A percentile compares a stretch with the other conserved stretches of the same genome.
Conservation (phyloP, 2,888 invertebrate species). For the Catonia carolina region DNA sequence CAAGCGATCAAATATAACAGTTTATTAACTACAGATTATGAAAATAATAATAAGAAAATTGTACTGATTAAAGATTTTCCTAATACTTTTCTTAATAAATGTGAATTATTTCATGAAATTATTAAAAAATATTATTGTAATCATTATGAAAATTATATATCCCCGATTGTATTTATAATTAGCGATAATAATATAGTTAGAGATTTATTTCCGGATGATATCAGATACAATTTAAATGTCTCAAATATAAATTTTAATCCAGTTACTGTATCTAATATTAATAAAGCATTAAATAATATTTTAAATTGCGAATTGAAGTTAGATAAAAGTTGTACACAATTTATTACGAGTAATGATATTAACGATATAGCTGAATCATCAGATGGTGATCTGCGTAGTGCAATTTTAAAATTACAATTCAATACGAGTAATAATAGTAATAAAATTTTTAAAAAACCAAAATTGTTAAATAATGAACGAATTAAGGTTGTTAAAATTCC, state of each 20-base stretch:
- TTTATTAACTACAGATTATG: slow-evolving; percentile 9
- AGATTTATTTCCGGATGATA: slow-evolving; percentile 1
- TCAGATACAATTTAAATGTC: background rate
- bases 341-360: slow-evolving; percentile 18
- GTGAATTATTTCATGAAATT: slow-evolving; percentile 27
- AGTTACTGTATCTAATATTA: background rate
- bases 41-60: slow-evolving; percentile 14
- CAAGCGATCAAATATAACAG: slow-evolving; percentile 64
- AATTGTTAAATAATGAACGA: background rate
- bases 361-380: slow-evolving; percentile 23
- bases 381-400: slow-evolving; percentile 25
- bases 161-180: background rate
- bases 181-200: background rate
- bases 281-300: background rate
- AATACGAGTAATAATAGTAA: background rate
- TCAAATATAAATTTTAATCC: slow-evolving; percentile 2
- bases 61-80: slow-evolving; percentile 31
- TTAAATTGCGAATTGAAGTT: background rate
- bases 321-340: background rate
- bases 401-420: slow-evolving; percentile 27
- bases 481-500: background rate
- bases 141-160: slow-evolving; percentile 1
- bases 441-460: background rate
- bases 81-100: slow-evolving; percentile 25
- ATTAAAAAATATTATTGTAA: slow-evolving; percentile 17